Evolutionary conservation across 2,113 vertebrate species (phyloP).

Genomic region (Raja brachyura): DNA sequence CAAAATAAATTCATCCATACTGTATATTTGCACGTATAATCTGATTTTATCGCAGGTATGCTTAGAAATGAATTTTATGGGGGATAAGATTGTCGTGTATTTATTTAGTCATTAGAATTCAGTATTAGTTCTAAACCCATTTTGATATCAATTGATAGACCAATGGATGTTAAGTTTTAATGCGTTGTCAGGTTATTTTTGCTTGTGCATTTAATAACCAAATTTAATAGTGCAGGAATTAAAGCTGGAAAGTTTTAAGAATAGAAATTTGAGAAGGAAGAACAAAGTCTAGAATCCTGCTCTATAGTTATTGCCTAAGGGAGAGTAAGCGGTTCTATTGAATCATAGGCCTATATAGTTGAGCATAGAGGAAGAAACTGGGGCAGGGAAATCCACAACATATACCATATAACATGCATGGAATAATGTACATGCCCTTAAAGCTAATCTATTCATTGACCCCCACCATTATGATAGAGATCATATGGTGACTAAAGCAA

Average conservation of each 20-base stretch:
- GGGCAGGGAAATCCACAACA: constrained; percentile 60
- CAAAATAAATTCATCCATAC: background rate
- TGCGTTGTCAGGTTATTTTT: constrained; percentile 1
- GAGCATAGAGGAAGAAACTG: constrained; percentile 41
- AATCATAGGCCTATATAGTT: constrained; percentile 35
- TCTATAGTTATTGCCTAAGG: background rate
- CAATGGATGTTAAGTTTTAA: background rate
- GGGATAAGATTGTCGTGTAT: background rate
- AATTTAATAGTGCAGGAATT: background rate
- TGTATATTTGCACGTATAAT: constrained; percentile 8
- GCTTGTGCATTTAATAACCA: constrained; percentile 1
- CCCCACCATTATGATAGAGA: constrained; percentile 99
- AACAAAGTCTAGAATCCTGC: background rate
- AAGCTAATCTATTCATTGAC: constrained; percentile 99
- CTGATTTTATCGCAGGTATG: constrained; percentile 9
- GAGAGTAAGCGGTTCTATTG: constrained; percentile 1
- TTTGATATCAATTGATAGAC: constrained; percentile 24
- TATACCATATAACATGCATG: constrained; percentile 86
- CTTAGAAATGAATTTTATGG: constrained; percentile 2
- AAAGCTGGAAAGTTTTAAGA: background rate
- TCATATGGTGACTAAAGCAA: constrained; percentile 99
- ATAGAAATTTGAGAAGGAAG: background rate
- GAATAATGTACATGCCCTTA: constrained; percentile 99
- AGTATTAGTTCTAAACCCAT: constrained; percentile 12
- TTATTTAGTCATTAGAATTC: constrained; percentile 14